Evolutionary conservation across 2,113 vertebrate genomes (phyloP).

Genomic region (Crotalus horridus): DNA sequence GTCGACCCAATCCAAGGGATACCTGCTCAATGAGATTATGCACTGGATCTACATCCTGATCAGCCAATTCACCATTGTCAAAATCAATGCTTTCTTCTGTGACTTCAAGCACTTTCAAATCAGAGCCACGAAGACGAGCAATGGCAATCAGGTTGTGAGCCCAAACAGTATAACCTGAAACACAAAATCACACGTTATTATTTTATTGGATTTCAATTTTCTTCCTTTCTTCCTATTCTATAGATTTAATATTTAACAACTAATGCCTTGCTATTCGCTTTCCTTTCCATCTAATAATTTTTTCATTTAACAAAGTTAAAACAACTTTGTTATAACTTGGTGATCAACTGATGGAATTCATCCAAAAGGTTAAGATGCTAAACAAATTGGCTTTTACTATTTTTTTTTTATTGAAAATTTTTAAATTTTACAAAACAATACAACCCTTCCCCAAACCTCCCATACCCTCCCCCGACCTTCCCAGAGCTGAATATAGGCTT

Average conservation of each 20-base stretch:
- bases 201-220: background rate
- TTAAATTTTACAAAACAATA: no score
- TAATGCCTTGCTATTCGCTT: background rate
- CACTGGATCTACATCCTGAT: conserved; percentile 90
- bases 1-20: conserved; percentile 87
- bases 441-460: no score
- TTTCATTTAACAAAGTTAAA: background rate
- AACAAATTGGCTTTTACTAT: background rate
- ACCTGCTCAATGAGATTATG: conserved; percentile 97
- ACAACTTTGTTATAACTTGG: background rate
- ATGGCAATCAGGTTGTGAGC: conserved; percentile 98
- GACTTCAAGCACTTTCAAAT: conserved; percentile 89
- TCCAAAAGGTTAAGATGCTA: background rate
- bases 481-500: no score
- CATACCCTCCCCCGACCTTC: no score
- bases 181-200: background rate
- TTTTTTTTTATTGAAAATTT: no score
- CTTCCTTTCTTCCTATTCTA: background rate
- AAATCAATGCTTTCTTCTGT: conserved; percentile 98
- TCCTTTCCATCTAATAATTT: background rate
- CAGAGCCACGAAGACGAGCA: conserved; percentile 91
- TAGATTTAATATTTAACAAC: background rate
- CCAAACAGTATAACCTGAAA: conserved; percentile 92
- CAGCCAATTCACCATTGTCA: conserved; percentile 88
- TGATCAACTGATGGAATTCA: background rate